phyloP scores from a whole-genome alignment of 2,113 vertebrate species.

The Notechis scutatus region DNA sequence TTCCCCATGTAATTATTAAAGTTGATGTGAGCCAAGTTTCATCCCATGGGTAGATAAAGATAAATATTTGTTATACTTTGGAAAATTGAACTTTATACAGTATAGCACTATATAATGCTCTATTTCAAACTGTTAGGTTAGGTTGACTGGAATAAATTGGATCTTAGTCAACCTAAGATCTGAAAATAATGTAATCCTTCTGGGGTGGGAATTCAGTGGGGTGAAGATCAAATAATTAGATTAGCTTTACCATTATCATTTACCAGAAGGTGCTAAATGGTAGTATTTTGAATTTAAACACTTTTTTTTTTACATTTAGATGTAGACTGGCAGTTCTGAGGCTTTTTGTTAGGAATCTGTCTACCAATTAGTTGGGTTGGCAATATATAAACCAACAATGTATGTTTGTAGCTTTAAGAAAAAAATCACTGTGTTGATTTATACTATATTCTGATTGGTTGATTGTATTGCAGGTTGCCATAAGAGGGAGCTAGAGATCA shows the following conservation, averaged over 20 bases:
- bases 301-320: not conserved
- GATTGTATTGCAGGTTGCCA: too few species aligned
- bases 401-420: too few species aligned
- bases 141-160: not conserved
- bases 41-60: conserved; percentile 5
- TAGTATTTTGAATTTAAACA: not conserved
- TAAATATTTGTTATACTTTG: not conserved
- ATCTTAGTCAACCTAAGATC: not conserved
- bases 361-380: too few species aligned
- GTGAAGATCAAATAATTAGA: not conserved
- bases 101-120: not conserved
- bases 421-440: too few species aligned
- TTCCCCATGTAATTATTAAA: not conserved
- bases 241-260: not conserved
- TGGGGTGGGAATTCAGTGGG: not conserved
- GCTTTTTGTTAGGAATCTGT: too few species aligned
- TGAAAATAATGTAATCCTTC: not conserved
- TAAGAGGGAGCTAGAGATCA: too few species aligned
- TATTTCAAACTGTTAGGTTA: not conserved
- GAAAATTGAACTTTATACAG: not conserved
- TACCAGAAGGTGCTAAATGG: not conserved
- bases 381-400: too few species aligned
- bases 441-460: too few species aligned
- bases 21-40: not conserved
- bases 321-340: not conserved